Percentiles rank a stretch among this genome's conserved stretches.
Evolutionary conservation across 1,140 invertebrate species (phyloP).

Genomic region (Dermatophagoides farinae): DNA sequence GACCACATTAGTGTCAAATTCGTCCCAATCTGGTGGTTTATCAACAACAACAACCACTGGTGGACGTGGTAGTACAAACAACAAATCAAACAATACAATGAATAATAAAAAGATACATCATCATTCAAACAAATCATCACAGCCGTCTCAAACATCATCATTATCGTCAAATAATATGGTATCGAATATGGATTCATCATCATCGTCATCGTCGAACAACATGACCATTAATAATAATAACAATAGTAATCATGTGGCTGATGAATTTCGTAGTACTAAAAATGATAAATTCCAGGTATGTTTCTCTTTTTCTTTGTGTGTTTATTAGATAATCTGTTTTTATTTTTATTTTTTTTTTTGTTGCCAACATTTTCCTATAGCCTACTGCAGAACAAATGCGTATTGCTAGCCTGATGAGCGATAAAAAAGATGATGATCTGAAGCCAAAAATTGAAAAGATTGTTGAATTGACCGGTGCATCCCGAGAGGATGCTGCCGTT

Average conservation of each 20-base stretch:
- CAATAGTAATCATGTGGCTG: background rate
- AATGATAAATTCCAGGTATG: constrained; percentile 6
- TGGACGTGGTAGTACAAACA: background rate
- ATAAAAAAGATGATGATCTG: constrained; percentile 38
- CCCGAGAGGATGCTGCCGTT: constrained; percentile 24
- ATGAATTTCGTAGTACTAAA: constrained; percentile 3
- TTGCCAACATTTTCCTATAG: constrained; percentile 19
- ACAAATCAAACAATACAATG: background rate
- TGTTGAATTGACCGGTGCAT: constrained; percentile 26
- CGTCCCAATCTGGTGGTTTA: background rate
- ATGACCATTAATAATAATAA: background rate
- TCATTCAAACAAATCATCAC: background rate
- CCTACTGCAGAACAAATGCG: constrained; percentile 39
- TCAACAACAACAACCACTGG: too few species aligned
- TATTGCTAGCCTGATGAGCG: constrained; percentile 44
- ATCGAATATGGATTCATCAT: too few species aligned
- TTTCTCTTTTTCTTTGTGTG: background rate
- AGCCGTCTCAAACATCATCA: background rate
- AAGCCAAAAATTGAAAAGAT: constrained; percentile 46
- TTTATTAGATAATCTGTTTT: background rate
- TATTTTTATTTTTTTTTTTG: background rate
- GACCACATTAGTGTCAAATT: constrained; percentile 5
- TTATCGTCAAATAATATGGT: background rate
- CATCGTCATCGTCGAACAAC: background rate
- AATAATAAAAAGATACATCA: background rate